Evolutionary conservation across 2,888 invertebrate species (phyloP), one percentile per base, ranked within the genome.

Genomic region (Bibio marci): DNA sequence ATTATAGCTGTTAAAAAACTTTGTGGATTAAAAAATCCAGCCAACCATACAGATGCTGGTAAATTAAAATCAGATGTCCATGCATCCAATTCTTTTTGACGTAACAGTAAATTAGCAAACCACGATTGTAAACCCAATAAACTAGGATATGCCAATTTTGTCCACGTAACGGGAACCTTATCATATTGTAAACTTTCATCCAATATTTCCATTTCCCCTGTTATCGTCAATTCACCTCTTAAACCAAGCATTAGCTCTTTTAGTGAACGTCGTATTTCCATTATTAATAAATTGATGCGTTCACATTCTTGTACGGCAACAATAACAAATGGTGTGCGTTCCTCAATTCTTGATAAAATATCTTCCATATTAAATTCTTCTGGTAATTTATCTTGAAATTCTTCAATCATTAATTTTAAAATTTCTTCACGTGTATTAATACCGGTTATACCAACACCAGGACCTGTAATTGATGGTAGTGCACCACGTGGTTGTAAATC

Each of bases 1-100:
- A 94, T 94, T 54, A 95, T 91, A 41, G 94, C 94, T 0, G 94
- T 95, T 39, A 95, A 67, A 63, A 95, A 92, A 18, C 92, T 92
- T 63, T 95, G 94, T 1, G 94, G 94, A 65, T 94, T 95, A 68
- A 95, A 95, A 55, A 95, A 85, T 2, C 94, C 94, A 11, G 83
- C 88, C 44, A 95, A 65, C 95, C 95, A 95, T 30, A 94, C 83
- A 12, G 83, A 75, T 2, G 86, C 69, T 0, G 92, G 91, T 44
- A 92, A 66, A 70, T 79, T 55, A 19, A 61, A 61, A 59, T 94
- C 92, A 1, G 78, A 73, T 3, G 83, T 74, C 94, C 94, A 95
- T 43, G 72, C 73, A 50, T 90, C 82, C 12, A 90, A 65, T 54
- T 90, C 88, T 47, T 73, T 74, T 33, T 90, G 72, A 40, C 94